A percentile compares a stretch with the other conserved stretches of the same genome.
These are phyloP conservation scores for Serripes groenlandicus DNA, from an alignment of 2,888 invertebrate species.

Conservation along the genomic window DNA sequence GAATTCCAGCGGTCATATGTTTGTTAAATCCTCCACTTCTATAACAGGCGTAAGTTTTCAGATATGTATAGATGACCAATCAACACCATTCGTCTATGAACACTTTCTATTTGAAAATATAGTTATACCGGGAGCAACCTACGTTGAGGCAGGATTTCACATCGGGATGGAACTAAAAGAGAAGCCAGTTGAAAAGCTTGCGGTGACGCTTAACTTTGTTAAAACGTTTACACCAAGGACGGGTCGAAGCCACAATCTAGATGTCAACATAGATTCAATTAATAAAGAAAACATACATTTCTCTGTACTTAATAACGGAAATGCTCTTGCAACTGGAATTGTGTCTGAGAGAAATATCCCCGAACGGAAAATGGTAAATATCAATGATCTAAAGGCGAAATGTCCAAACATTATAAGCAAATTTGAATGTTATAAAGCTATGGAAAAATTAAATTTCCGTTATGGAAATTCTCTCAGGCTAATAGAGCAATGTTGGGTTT, in stretches of 20 bases:
- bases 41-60: too few relatives aligned
- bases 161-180: constrained; percentile 16
- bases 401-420: constrained; percentile 33
- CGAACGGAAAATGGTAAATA: constrained; percentile 14
- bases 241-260: neutral
- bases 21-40: too few relatives aligned
- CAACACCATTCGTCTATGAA: constrained; percentile 63
- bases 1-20: constrained; percentile 22
- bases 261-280: neutral
- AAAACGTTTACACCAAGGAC: constrained; percentile 2
- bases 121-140: constrained; percentile 67
- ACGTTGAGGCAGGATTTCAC: constrained; percentile 61
- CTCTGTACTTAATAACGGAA: too few relatives aligned
- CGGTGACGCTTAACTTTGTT: neutral
- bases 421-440: constrained; percentile 46
- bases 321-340: neutral
- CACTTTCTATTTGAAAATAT: constrained; percentile 53
- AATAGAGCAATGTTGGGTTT: constrained; percentile 50
- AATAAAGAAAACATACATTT: too few relatives aligned
- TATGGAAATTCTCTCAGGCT: constrained; percentile 57
- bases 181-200: neutral
- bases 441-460: constrained; percentile 46
- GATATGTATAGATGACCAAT: constrained; percentile 32
- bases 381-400: constrained; percentile 36
- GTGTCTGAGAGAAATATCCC: neutral